Evolutionary conservation across 2,888 invertebrate species (phyloP), one percentile per base, ranked within the genome.

Genomic region (Dendrolimus pini): DNA sequence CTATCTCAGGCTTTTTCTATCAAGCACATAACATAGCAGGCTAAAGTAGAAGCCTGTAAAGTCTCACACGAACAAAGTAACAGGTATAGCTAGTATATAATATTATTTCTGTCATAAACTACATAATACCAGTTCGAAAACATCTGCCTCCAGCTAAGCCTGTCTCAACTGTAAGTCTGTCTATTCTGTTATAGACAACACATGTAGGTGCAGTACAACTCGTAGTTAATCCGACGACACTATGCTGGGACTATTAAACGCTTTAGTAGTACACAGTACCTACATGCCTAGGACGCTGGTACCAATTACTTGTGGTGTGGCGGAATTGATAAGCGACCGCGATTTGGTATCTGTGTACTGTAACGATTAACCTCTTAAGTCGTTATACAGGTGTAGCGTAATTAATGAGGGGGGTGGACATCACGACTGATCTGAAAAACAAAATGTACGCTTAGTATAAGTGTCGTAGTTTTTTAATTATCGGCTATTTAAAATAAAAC

Each of bases 191-290:
- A 18, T 18, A 59, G 55, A 56, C 55, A 60, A 60, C 64, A 54
- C 59, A 56, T 56, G 57, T 64, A 59, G 63, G 58, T 61, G 62
- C 61, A 68, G 67, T 30, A 30, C 30, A 30, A 30, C 3, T 71
- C 67, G 63, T 63, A 64, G 68, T 73, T 77, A 78, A 76, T 74
- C 73, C 74, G 69, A 74, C 72, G 73, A 74, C 77, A 74, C 60
- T 70, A 72, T 68, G 69, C 65, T 59, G 60, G 62, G 65, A 67
- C 71, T 72, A 75, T 78, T 77, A 78, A 72, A 74, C 63, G 74
- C 61, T 68, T 70, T 53, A 52, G 41, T 54, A 68, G 65, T 69
- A 66, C 61, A 30, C 6, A 30, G 30, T 30, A 30, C 6, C 30
- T 6, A 30, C 30, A 30, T 62, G 61, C 58, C 66, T 62, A 64